These are phyloP conservation scores for Cyrtonyx montezumae DNA, from an alignment of 2,113 vertebrate genomes.

Conservation along the genomic window DNA sequence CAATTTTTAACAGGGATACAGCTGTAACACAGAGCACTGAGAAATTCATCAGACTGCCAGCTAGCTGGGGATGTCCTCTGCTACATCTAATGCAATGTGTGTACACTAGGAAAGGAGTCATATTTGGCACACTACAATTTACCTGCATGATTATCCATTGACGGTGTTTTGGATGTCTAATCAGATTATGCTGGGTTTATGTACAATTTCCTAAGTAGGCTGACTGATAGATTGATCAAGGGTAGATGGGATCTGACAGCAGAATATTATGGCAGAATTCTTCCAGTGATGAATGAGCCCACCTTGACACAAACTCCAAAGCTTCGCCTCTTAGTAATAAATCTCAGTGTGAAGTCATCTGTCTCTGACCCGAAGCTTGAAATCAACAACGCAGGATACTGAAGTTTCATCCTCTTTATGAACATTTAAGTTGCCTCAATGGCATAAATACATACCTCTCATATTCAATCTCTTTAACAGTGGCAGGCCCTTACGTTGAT, in stretches of 20 bases:
- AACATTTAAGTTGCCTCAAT: constrained; percentile 56
- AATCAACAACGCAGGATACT: constrained; percentile 51
- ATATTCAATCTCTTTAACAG: constrained; percentile 67
- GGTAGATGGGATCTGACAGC: constrained; percentile 54
- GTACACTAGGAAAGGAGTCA: not conserved
- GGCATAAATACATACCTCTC: constrained; percentile 42
- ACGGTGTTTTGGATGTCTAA: constrained; percentile 17
- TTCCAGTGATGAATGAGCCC: constrained; percentile 48
- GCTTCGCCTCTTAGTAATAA: constrained; percentile 62
- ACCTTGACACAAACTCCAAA: constrained; percentile 67
- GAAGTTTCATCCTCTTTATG: constrained; percentile 61
- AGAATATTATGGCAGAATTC: constrained; percentile 64
- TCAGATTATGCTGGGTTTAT: constrained; percentile 39
- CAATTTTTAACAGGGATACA: constrained; percentile 15
- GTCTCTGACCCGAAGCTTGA: constrained; percentile 73
- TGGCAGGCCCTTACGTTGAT: constrained; percentile 57
- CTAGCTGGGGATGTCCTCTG: not conserved
- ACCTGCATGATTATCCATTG: constrained; percentile 65
- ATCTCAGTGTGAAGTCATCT: constrained; percentile 67
- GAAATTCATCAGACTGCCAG: constrained; percentile 29
- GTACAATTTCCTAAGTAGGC: constrained; percentile 59
- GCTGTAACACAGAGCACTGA: not conserved
- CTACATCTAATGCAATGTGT: not conserved
- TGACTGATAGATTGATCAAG: constrained; percentile 58
- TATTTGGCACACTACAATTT: constrained; percentile 44